Conservation (phyloP, 2,797 vertebrate species). For the Rhinella marina region DNA sequence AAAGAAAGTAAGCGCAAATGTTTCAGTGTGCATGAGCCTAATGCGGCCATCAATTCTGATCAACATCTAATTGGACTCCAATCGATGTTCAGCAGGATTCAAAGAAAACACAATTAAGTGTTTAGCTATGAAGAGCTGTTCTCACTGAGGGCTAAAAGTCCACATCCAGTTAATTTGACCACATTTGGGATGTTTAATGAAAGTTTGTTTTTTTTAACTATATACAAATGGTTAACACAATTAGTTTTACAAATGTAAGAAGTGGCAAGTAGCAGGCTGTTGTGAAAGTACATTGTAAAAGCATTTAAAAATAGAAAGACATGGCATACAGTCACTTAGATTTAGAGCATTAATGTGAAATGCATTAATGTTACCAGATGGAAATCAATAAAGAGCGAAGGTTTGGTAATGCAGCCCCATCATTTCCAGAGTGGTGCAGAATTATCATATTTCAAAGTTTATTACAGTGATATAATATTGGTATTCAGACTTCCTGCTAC, state of each 20-base stretch:
- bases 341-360: neutral
- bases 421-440: neutral
- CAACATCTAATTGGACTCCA: conserved; percentile 11
- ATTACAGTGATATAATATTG: neutral
- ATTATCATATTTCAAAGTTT: neutral
- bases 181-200: neutral
- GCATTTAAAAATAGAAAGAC: neutral
- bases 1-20: conserved; percentile 3
- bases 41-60: conserved; percentile 11
- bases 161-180: neutral
- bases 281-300: neutral
- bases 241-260: neutral
- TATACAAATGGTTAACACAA: neutral
- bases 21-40: neutral
- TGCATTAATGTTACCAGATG: neutral
- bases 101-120: conserved; percentile 20
- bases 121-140: neutral
- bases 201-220: neutral
- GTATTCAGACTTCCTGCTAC: neutral
- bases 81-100: neutral
- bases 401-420: neutral
- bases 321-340: neutral
- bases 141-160: neutral
- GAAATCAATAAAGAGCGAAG: neutral
- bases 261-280: neutral